Evolutionary conservation across 1,140 invertebrate genomes (phyloP), one percentile per base, ranked within the genome.

Genomic region (Cotesia glomerata): DNA sequence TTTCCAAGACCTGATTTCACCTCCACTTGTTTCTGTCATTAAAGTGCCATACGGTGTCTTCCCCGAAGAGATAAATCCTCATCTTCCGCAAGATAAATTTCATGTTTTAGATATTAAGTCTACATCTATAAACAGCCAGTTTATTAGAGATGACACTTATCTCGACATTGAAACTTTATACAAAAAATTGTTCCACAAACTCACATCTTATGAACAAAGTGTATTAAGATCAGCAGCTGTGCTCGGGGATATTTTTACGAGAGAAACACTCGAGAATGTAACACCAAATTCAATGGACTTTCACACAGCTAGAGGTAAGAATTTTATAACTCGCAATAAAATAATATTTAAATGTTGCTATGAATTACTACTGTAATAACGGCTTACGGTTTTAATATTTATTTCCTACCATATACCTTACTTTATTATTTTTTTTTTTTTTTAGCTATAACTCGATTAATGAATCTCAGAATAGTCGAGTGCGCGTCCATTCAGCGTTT

Each of bases 221-320:
- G 74, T 91, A 3, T 74, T 91, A 0, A 91, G 90, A 78, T 89
- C 88, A 69, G 88, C 87, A 3, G 84, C 89, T 0, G 85, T 89
- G 0, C 75, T 91, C 3, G 90, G 90, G 3, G 81, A 86, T 4
- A 82, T 87, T 9, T 91, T 91, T 71, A 81, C 83, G 0, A 84
- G 89, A 39, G 79, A 78, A 11, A 88, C 88, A 80, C 74, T 91
- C 5, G 75, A 87, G 3, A 82, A 83, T 68, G 76, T 90, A 3
- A 79, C 90, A 75, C 77, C 82, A 34, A 82, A 84, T 39, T 80
- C 85, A 11, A 81, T 82, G 3, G 72, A 81, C 3, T 74, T 81
- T 36, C 79, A 83, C 65, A 85, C 86, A 4, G 83, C 85, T 9
- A 67, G 79, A 81, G 88, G 89, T 88, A 78, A 71, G 68, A 69